Conservation (phyloP, 2,888 invertebrate species). For the Mythimna impura region DNA sequence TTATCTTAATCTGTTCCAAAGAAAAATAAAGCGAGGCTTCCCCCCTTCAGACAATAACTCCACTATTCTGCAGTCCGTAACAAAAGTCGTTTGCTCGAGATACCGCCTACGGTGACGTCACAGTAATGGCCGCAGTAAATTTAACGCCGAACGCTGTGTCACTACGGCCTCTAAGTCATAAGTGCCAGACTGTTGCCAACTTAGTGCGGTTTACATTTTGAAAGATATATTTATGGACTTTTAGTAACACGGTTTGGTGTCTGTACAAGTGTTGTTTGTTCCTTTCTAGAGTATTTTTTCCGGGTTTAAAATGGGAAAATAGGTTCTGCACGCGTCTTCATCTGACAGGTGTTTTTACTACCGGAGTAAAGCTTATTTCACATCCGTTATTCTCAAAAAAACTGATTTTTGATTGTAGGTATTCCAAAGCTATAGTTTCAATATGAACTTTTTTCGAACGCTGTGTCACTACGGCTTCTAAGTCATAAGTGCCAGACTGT, state of each 20-base stretch:
- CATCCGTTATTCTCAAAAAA: no score
- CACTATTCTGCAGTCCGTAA: conserved; percentile 66
- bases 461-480: conserved; percentile 65
- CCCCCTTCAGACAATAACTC: conserved; percentile 55
- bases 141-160: conserved; percentile 70
- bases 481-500: conserved; percentile 64
- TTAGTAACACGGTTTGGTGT: conserved; percentile 21
- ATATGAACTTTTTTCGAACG: conserved; percentile 7
- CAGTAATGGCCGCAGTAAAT: conserved; percentile 72
- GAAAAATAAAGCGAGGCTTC: conserved; percentile 57
- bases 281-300: not conserved
- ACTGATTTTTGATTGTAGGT: no score
- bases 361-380: no score
- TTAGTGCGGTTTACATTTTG: conserved; percentile 65
- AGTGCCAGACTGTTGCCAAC: conserved; percentile 65
- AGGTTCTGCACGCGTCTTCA: no score
- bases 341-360: no score
- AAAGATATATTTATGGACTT: conserved; percentile 59
- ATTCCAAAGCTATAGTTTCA: no score
- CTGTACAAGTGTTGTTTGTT: not conserved
- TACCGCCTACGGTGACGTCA: conserved; percentile 71
- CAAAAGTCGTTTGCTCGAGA: conserved; percentile 72
- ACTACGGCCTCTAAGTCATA: conserved; percentile 67
- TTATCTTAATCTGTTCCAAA: conserved; percentile 58
- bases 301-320: no score